Evolutionary conservation across 1,140 invertebrate genomes (phyloP).

Genomic region (Drosophila auraria): DNA sequence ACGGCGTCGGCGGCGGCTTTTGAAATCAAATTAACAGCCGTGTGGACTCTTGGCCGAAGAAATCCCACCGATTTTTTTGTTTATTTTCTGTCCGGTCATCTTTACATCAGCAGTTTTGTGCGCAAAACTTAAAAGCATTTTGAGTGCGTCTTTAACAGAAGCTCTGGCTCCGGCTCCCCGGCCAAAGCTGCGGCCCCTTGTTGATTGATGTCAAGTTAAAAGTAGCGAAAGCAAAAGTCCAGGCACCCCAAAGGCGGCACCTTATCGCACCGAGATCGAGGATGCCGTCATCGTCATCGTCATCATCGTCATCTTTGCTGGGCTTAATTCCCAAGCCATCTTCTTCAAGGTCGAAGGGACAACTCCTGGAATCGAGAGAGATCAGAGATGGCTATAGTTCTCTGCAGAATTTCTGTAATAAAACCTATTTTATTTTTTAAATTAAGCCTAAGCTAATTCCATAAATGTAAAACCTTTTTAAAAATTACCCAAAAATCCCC

Average conservation of each 20-base stretch:
- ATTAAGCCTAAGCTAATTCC: no score
- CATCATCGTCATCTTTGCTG: constrained; percentile 11
- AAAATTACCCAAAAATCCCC: not conserved
- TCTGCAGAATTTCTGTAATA: no score
- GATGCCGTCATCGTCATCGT: constrained; percentile 32
- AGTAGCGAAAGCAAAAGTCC: constrained; percentile 61
- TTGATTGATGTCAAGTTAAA: constrained; percentile 77
- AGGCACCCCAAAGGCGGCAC: constrained; percentile 8
- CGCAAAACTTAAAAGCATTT: constrained; percentile 78
- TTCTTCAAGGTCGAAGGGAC: constrained; percentile 25
- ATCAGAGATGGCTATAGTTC: not conserved
- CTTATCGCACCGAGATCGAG: constrained; percentile 59
- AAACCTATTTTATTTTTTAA: no score
- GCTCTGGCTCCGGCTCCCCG: constrained; percentile 7
- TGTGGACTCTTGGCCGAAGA: constrained; percentile 29
- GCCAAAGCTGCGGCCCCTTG: not conserved
- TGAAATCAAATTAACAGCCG: constrained; percentile 75
- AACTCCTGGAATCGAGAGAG: not conserved
- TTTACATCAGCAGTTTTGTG: constrained; percentile 70
- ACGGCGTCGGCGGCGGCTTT: constrained; percentile 57
- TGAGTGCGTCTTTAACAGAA: constrained; percentile 78
- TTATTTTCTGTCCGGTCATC: constrained; percentile 67
- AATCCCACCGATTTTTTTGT: constrained; percentile 46
- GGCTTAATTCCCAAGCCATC: constrained; percentile 21
- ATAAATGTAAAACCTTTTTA: no score